Base-by-base conservation (phyloP, 2,113 vertebrate genomes). In the Suncus etruscus region DNA sequence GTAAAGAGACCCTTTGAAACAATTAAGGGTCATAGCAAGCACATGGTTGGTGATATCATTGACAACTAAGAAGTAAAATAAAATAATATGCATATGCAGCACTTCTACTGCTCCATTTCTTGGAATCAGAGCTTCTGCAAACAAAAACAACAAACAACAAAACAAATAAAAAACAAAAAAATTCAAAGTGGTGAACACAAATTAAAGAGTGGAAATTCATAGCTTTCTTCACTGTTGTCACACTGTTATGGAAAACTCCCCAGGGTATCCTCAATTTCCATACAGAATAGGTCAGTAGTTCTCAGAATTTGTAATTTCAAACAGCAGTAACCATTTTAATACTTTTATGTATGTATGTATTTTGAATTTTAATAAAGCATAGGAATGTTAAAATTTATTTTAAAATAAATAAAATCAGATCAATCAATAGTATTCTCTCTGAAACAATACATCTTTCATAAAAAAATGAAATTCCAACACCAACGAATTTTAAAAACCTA, bases 41-140 rank as follows among this genome's bases (percentile, higher is more conserved):
- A 76, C 51, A 18, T 15, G n/a, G 74, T 29, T 51, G 69, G 25
- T 72, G 65, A 81, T 25, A 48, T 81, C 47, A 25, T 20, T 50
- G 61, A 27, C 47, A 93, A 58, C 72, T 76, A 75, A 54, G 78
- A 87, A 92, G 84, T 86, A 48, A 69, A 86, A 89, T 47, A 80
- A 50, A 4, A 16, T n/a, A 65, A 31, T 77, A 90, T n/a, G 80
- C 14, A 3, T 11, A 25, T 68, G 10, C 24, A 16, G 39, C 31
- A 61, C 18, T 25, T 77, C 51, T 61, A 68, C 45, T 22, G 11
- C 20, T 32, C 0, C 1, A 7, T 25, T 78, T 45, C 22, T 45
- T 11, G 58, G 47, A 66, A 63, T n/a, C 0, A 3, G 2, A 27
- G 48, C 45, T 73, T 77, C 51, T 86, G 66, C 91, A 54, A 83